Base-by-base conservation (phyloP, 1,140 invertebrate species). In the Copidosoma floridanum region DNA sequence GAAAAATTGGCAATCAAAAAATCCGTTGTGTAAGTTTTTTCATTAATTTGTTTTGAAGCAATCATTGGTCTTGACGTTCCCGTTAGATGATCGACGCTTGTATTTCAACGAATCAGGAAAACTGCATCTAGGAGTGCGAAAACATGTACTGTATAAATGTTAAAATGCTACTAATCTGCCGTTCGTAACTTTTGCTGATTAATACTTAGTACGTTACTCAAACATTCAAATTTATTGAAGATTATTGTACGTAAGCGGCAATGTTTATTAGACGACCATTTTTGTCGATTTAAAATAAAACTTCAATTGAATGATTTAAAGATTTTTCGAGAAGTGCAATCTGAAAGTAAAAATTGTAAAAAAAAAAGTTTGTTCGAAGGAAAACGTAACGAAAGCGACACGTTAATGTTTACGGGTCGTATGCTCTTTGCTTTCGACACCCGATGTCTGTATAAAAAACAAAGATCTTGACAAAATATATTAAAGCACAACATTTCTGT, bases 371-470 rank as follows among this genome's bases (percentile, higher is more conserved):
- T 41, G 12, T 43, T 41, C 10, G 26, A 48, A 51, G 32, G 18
- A 37, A n/a, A 47, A 47, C 46, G 21, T 47, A 51, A 59, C 18
- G 35, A 47, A 63, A 52, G 20, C 14, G 10, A 46, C 26, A 32
- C 51, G 21, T 43, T 47, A 61, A 57, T 57, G 58, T 61, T 65
- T 43, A 65, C 35, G 63, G 58, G 50, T 61, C 58, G 55, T 48
- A 57, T 65, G 55, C 55, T 63, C 32, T 27, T 44, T 58, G 55
- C 50, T 65, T 61, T 58, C 56, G 59, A 61, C 26, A 58, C 56
- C 59, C 57, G 50, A 58, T 61, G 47, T 65, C 58, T 65, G 58
- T 65, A 61, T 64, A 64, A 64, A 60, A 53, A n/a, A n/a, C n/a
- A n/a, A 61, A 51, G 44, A 65, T 55, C 55, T 57, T 61, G 32